A percentile compares a stretch with the other conserved stretches of the same genome.
These are phyloP conservation scores for Ceriagrion tenellum DNA, from an alignment of 2,888 invertebrate species.

Conservation along the genomic window DNA sequence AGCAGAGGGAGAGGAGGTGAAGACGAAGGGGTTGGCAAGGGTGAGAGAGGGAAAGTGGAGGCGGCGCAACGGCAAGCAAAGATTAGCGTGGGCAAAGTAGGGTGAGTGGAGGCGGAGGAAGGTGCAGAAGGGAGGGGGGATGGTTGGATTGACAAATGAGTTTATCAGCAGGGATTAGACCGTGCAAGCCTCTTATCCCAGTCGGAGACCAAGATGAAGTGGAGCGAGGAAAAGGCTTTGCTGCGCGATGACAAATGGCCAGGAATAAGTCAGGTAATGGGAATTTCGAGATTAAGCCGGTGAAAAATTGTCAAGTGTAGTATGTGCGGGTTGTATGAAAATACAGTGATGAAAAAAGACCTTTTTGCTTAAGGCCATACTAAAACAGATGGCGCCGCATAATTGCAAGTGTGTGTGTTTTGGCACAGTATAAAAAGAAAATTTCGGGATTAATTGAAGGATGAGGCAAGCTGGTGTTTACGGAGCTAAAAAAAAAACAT, in stretches of 20 bases:
- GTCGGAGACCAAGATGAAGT: slow-evolving; percentile 60
- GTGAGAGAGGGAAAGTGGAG: not conserved
- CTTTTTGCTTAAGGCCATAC: not conserved
- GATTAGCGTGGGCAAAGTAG: not conserved
- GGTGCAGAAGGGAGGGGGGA: not conserved
- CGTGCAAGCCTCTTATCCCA: slow-evolving; percentile 61
- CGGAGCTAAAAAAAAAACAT: not conserved
- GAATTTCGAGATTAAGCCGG: slow-evolving; percentile 51
- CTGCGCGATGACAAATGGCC: slow-evolving; percentile 56
- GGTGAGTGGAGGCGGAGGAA: not conserved
- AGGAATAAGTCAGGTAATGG: slow-evolving; percentile 63
- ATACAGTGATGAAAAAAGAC: not conserved
- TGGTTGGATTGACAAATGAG: slow-evolving; percentile 64
- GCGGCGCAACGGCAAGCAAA: not conserved
- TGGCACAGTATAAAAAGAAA: not conserved
- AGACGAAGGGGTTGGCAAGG: not conserved
- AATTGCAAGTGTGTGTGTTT: not conserved
- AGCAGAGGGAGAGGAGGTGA: not conserved
- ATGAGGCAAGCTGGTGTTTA: not conserved
- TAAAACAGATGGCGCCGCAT: slow-evolving; percentile 29
- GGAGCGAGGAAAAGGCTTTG: slow-evolving; percentile 59
- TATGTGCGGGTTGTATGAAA: slow-evolving; percentile 33
- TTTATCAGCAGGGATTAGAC: slow-evolving; percentile 64
- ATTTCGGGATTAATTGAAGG: not conserved
- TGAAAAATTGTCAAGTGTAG: slow-evolving; percentile 52